Conservation (phyloP, 2,113 vertebrate genomes). For the Urocynchramus pylzowi region DNA sequence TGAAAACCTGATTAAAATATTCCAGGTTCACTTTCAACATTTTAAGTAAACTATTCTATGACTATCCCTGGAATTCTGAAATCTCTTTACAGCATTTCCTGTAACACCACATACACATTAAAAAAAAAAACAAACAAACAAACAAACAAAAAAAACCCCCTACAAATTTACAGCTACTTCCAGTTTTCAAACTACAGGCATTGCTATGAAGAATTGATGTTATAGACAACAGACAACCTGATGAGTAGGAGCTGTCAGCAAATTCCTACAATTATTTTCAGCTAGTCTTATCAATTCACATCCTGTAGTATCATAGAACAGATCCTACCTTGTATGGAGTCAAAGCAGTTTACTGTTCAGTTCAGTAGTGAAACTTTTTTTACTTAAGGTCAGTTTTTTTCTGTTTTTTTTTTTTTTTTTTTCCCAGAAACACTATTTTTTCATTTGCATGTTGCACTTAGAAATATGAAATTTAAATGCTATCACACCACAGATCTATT, state of each 20-base stretch:
- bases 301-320: neutral
- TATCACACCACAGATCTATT: neutral
- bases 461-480: neutral
- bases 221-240: neutral
- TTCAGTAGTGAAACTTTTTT: neutral
- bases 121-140: neutral
- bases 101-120: rapidly evolving
- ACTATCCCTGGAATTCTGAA: neutral
- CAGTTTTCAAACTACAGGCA: neutral
- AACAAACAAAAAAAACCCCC: rapidly evolving
- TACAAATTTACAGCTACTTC: neutral
- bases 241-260: neutral
- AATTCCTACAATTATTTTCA: neutral
- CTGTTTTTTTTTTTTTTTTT: neutral
- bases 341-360: neutral
- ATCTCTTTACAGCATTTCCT: neutral
- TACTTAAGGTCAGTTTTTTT: neutral
- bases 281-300: neutral
- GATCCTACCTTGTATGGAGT: neutral
- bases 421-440: neutral
- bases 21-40: neutral
- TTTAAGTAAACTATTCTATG: neutral
- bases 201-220: neutral
- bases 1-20: neutral
- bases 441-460: neutral